Conservation (phyloP, 2,888 invertebrate genomes). For the Parthenolecanium corni region DNA sequence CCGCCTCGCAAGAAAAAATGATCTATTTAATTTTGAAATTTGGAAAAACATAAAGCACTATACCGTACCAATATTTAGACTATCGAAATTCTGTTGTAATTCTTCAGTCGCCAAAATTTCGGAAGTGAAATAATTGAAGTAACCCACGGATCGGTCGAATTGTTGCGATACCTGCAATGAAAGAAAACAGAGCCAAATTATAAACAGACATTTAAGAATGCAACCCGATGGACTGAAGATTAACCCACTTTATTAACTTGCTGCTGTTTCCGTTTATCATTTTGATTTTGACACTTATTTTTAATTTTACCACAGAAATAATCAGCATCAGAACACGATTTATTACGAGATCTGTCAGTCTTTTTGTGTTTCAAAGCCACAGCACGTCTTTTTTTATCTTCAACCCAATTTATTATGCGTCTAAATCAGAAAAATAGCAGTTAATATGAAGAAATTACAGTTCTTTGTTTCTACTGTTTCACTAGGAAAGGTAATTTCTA, state of each 20-base stretch:
- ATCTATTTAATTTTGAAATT: background rate
- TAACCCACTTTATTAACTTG: background rate
- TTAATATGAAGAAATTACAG: too few species aligned
- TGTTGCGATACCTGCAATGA: conserved; percentile 9
- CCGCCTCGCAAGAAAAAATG: too few species aligned
- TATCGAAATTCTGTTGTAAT: conserved; percentile 5
- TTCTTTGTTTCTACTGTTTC: too few species aligned
- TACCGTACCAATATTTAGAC: background rate
- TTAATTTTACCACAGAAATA: background rate
- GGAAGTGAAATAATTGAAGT: background rate
- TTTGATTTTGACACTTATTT: conserved; percentile 7
- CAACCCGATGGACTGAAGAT: background rate
- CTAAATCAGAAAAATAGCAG: background rate
- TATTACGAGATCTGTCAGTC: conserved; percentile 1
- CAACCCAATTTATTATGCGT: conserved; percentile 20
- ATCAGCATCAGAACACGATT: background rate
- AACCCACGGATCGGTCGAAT: background rate
- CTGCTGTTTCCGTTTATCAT: conserved; percentile 8
- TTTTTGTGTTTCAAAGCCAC: background rate
- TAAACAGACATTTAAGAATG: background rate
- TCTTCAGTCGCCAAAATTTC: conserved; percentile 10
- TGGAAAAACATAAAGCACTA: background rate
- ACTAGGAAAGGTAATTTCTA: too few species aligned
- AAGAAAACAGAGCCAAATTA: background rate
- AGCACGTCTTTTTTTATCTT: conserved; percentile 3